Evolutionary conservation across 2,888 invertebrate genomes (phyloP), one percentile per base, ranked within the genome.

Genomic region (Dicyrtomina minuta): DNA sequence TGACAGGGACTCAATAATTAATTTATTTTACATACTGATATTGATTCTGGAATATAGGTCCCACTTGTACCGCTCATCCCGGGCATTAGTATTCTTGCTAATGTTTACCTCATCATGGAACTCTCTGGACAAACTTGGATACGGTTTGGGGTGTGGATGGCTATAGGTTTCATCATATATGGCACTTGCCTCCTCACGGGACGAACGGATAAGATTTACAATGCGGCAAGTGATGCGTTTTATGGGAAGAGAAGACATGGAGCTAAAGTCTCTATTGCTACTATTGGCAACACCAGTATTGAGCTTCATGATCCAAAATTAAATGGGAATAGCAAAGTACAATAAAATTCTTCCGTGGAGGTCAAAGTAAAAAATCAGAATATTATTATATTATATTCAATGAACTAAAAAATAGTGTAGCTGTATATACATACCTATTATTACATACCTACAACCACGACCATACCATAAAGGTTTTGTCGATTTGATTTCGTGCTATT

Each of bases 71-170:
- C 85, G 20, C 70, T 82, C 22, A 72, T 84, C 44, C 84, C 85
- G 12, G 79, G 81, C 12, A 60, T 83, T 1, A 83, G 83, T 75
- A 79, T 83, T 43, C 80, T 84, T 71, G 79, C 83, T 20, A 85
- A 85, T 77, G 80, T 83, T 41, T 84, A 83, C 75, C 80, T 85
- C 20, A 84, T 85, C 82, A 78, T 84, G 71, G 82, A 84, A 70
- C 79, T 67, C 6, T 53, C 60, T 4, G 49, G 43, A n/a, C 79
- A 80, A n/a, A 85, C 85, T 1, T 85, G 85, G 85, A 80, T 83
- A 2, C 78, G 85, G 67, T 84, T 85, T 78, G 81, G 79, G 2
- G 80, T 84, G 2, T 85, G 85, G 85, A 83, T 85, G 82, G 62
- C 69, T 1, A 46, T 78, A 1, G 77, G 77, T 5, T 74, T 76